Conservation (phyloP, 1,140 invertebrate genomes). For the Homalodisca vitripennis region DNA sequence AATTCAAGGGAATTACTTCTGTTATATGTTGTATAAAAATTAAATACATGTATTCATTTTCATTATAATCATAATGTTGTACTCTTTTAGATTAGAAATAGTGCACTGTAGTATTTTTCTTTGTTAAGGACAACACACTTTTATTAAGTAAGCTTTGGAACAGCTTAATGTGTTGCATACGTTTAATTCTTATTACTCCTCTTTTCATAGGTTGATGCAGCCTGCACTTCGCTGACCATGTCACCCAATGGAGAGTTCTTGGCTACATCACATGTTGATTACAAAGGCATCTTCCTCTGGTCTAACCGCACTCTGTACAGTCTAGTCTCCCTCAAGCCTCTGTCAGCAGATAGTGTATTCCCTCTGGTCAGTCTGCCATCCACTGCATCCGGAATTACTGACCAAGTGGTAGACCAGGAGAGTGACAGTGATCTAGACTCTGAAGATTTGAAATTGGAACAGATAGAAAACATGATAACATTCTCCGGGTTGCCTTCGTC, state of each 20-base stretch:
- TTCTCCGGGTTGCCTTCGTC: constrained; percentile 82
- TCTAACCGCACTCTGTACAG: constrained; percentile 84
- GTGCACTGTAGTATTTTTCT: no score
- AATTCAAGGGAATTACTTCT: no score
- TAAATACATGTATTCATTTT: no score
- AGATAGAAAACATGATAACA: constrained; percentile 83
- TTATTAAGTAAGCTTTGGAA: no score
- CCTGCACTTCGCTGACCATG: constrained; percentile 82
- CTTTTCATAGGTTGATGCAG: constrained; percentile 59
- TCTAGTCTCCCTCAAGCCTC: constrained; percentile 73
- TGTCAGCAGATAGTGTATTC: constrained; percentile 60
- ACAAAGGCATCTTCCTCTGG: constrained; percentile 93
- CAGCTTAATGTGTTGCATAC: no score
- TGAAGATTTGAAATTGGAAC: constrained; percentile 74
- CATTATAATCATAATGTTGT: no score
- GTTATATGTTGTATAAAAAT: no score
- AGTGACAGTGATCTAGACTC: constrained; percentile 55
- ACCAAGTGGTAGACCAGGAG: constrained; percentile 51
- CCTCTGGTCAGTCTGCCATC: constrained; percentile 59
- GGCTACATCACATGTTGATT: constrained; percentile 83
- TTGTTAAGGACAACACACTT: no score
- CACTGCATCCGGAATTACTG: constrained; percentile 2
- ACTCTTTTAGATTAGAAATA: no score
- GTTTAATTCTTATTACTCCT: no score
- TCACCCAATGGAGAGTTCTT: constrained; percentile 90